Conservation (phyloP, 2,888 invertebrate genomes). For the Uropetala carovei region DNA sequence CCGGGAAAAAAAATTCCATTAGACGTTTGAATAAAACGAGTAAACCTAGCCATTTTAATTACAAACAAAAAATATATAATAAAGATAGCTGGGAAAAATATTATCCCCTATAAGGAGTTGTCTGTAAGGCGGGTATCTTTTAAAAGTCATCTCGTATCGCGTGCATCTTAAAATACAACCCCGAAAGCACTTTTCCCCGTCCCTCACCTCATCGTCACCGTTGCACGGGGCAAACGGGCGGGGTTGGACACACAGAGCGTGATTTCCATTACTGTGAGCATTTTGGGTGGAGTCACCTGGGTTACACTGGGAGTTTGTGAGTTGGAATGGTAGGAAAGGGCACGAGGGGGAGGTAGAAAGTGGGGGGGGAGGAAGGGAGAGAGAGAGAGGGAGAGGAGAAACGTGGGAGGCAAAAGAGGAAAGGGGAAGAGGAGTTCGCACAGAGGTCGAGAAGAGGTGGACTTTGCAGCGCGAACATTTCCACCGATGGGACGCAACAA, state of each 20-base stretch:
- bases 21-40: too few species aligned
- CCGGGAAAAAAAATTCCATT: too few species aligned
- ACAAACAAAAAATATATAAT: neutral
- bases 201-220: slow-evolving; percentile 24
- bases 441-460: neutral
- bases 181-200: neutral
- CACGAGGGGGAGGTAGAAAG: neutral
- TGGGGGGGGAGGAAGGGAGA: neutral
- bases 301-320: slow-evolving; percentile 1
- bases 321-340: neutral
- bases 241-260: slow-evolving; percentile 37
- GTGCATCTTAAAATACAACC: slow-evolving; percentile 10
- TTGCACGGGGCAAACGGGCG: slow-evolving; percentile 9
- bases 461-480: neutral
- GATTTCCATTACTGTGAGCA: slow-evolving; percentile 57
- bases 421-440: neutral
- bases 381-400: neutral
- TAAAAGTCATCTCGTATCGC: slow-evolving; percentile 32
- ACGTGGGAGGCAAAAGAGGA: neutral
- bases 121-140: slow-evolving; percentile 1
- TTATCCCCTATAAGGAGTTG: neutral
- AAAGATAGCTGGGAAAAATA: neutral
- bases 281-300: slow-evolving; percentile 42
- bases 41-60: neutral
- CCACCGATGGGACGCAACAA: slow-evolving; percentile 16